Evolutionary conservation across 2,797 vertebrate species (phyloP).

Genomic region (Myiotriccus ornatus): DNA sequence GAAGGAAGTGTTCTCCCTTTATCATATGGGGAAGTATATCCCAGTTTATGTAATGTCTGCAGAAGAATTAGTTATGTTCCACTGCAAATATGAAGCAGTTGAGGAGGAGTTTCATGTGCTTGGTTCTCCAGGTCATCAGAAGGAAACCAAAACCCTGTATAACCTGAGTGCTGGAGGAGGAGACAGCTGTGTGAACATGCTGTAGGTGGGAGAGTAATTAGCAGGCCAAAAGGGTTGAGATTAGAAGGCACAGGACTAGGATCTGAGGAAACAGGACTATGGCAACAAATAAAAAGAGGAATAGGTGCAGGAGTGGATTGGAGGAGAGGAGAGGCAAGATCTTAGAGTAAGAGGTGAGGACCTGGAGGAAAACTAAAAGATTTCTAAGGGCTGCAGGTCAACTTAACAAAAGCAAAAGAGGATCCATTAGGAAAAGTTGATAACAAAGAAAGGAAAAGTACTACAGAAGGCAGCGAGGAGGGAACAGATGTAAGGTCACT

Average conservation of each 20-base stretch:
- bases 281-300: background rate
- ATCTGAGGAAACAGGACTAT: background rate
- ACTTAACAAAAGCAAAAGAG: background rate
- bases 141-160: background rate
- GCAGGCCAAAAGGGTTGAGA: background rate
- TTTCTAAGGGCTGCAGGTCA: background rate
- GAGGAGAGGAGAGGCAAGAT: background rate
- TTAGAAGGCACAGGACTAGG: background rate
- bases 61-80: background rate
- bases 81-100: rapidly evolving
- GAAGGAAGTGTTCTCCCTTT: background rate
- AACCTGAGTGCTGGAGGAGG: background rate
- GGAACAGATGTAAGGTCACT: background rate
- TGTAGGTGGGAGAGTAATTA: background rate
- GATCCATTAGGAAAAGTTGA: background rate
- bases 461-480: background rate
- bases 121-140: background rate
- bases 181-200: too few relatives aligned
- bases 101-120: background rate
- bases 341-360: background rate
- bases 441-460: background rate
- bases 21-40: background rate
- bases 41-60: background rate
- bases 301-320: background rate
- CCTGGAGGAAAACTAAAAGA: background rate